phyloP scores from a whole-genome alignment of 1,140 invertebrate species.

The Mya arenaria region DNA sequence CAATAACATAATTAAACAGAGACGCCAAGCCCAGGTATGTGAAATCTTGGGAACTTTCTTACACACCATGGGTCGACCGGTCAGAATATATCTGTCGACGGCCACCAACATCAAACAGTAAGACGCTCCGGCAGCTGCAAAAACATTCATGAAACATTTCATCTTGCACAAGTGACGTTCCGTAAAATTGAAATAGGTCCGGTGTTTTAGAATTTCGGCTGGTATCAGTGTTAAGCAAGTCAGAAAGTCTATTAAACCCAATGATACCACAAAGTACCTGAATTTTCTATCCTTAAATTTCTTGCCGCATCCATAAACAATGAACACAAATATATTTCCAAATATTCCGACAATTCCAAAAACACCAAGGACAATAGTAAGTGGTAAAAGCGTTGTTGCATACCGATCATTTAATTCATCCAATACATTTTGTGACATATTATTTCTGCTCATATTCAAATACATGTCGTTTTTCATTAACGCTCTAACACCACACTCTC shows the following conservation, averaged over 20 bases:
- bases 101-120: constrained; percentile 32
- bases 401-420: constrained; percentile 32
- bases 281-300: constrained; percentile 40
- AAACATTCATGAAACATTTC: constrained; percentile 52
- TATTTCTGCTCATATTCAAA: too few species aligned
- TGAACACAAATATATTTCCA: constrained; percentile 31
- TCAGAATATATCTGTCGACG: constrained; percentile 31
- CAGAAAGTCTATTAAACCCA: constrained; percentile 41
- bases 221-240: constrained; percentile 45
- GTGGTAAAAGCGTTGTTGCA: constrained; percentile 10
- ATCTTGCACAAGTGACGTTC: constrained; percentile 26
- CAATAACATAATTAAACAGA: constrained; percentile 22
- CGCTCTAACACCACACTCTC: too few species aligned
- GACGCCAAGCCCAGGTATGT: constrained; percentile 1
- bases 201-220: constrained; percentile 36
- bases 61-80: constrained; percentile 27
- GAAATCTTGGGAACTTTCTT: background rate
- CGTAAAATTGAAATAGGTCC: constrained; percentile 36
- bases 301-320: constrained; percentile 32
- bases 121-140: constrained; percentile 32
- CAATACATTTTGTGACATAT: too few species aligned
- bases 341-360: constrained; percentile 27
- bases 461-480: too few species aligned
- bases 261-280: constrained; percentile 23
- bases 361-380: constrained; percentile 24